Evolutionary conservation across 1,140 invertebrate genomes (phyloP), one percentile per base, ranked within the genome.

Genomic region (Leptopilina boulardi): DNA sequence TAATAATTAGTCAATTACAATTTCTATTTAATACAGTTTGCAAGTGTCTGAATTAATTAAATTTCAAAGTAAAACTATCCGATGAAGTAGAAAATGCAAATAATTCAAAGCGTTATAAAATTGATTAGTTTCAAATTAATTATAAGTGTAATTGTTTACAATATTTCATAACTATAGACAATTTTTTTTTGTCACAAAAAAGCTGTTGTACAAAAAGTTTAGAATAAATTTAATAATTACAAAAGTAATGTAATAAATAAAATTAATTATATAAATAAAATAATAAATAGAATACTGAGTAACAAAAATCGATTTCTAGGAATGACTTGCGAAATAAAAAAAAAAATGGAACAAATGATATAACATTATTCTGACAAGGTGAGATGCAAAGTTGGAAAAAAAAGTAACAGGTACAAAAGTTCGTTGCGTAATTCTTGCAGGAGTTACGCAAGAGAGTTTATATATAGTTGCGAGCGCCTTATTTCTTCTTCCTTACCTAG

Each of bases 391-490:
- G 80, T 71, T 75, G 70, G 19, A 41, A 71, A 75, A 80, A n/a
- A n/a, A n/a, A 73, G 79, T 76, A 66, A 42, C 56, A 72, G 71
- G 51, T 75, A 77, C 73, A 81, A 84, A 79, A 80, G 82, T 83
- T 83, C 72, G 82, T 86, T 85, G 87, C 87, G 84, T n/a, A 88
- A 85, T 79, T 88, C 81, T 82, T 77, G 82, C 77, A 59, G 74
- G 77, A 83, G 83, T 86, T 87, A 78, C 80, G 79, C 76, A 86
- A 88, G 84, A 83, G 82, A 85, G 84, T 85, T 82, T 80, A 78
- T 30, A 77, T 80, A 82, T 85, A 85, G 86, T 86, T n/a, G n/a
- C 85, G 83, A 87, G 84, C 83, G 79, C 80, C 78, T 80, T 85
- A 73, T 86, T 87, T 84, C 85, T 83, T 87, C 86, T 84, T 81